Percentiles rank a stretch among this genome's conserved stretches.
phyloP scores from a whole-genome alignment of 2,888 invertebrate species.

The Nebria brevicollis region DNA sequence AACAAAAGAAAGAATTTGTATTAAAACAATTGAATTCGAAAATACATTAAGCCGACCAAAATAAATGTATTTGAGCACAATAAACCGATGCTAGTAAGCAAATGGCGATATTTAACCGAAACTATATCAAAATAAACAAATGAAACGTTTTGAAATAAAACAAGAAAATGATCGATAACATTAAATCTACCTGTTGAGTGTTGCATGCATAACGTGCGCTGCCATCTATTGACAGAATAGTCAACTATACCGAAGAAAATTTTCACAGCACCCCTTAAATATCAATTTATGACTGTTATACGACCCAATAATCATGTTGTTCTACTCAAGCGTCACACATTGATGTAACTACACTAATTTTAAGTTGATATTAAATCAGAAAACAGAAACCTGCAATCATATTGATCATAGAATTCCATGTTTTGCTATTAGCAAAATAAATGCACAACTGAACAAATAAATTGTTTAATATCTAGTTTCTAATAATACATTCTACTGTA shows the following conservation, averaged over 20 bases:
- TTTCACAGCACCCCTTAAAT: not conserved
- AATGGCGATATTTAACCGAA: too few species aligned
- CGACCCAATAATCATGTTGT: not conserved
- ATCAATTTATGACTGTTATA: not conserved
- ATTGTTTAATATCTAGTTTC: not conserved
- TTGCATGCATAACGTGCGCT: constrained; percentile 28
- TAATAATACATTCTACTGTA: not conserved
- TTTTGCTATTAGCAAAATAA: not conserved
- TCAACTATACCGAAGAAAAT: not conserved
- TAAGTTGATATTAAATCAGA: not conserved
- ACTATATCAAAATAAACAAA: too few species aligned
- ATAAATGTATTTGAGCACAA: too few species aligned
- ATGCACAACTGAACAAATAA: not conserved
- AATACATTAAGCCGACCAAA: too few species aligned
- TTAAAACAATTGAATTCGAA: not conserved
- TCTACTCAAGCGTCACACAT: not conserved
- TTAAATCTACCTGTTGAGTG: constrained; percentile 47
- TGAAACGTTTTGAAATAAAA: constrained; percentile 13
- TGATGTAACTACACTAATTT: not conserved
- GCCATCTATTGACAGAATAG: constrained; percentile 19
- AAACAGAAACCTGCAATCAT: not conserved
- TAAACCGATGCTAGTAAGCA: too few species aligned
- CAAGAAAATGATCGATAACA: constrained; percentile 48
- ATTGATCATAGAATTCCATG: not conserved
- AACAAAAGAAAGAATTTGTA: constrained; percentile 41